Percentiles rank a stretch among this genome's conserved stretches.
These are phyloP conservation scores for Macroteleia sp. DNA, from an alignment of 2,888 invertebrate genomes.

Conservation along the genomic window DNA sequence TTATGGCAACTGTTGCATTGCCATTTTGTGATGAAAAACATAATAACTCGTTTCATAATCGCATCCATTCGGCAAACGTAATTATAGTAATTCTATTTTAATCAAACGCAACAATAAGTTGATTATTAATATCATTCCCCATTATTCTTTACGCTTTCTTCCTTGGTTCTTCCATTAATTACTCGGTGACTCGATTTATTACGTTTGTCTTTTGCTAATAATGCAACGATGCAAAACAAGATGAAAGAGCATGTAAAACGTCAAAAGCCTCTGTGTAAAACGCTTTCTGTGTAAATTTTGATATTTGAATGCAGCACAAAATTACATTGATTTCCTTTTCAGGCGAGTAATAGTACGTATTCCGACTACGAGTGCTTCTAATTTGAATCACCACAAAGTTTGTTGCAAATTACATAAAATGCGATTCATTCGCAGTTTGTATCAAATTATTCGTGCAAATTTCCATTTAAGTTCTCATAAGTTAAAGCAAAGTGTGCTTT, in stretches of 20 bases:
- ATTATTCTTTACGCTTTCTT: slow-evolving; percentile 26
- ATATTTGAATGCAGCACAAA: slow-evolving; percentile 26
- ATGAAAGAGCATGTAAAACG: slow-evolving; percentile 23
- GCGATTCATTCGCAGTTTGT: slow-evolving; percentile 23
- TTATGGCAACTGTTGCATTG: no score
- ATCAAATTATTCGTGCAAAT: slow-evolving; percentile 32
- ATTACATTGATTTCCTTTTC: slow-evolving; percentile 42
- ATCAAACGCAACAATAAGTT: slow-evolving; percentile 31
- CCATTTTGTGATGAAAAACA: no score
- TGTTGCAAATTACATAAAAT: slow-evolving; percentile 41
- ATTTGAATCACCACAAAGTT: slow-evolving; percentile 41
- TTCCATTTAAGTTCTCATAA: no score
- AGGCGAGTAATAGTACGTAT: neutral
- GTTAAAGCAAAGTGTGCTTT: no score
- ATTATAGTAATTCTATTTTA: slow-evolving; percentile 15
- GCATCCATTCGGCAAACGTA: slow-evolving; percentile 1
- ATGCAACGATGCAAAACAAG: slow-evolving; percentile 13
- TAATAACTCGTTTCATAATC: slow-evolving; percentile 8
- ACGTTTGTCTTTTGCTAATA: slow-evolving; percentile 18
- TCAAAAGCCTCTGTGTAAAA: slow-evolving; percentile 30
- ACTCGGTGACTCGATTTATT: slow-evolving; percentile 32
- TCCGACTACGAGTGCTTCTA: slow-evolving; percentile 6
- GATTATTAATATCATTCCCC: slow-evolving; percentile 28
- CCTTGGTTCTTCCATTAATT: slow-evolving; percentile 37
- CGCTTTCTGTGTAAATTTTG: slow-evolving; percentile 28